Conservation (phyloP, 2,113 vertebrate species). For the Laterallus jamaicensis region DNA sequence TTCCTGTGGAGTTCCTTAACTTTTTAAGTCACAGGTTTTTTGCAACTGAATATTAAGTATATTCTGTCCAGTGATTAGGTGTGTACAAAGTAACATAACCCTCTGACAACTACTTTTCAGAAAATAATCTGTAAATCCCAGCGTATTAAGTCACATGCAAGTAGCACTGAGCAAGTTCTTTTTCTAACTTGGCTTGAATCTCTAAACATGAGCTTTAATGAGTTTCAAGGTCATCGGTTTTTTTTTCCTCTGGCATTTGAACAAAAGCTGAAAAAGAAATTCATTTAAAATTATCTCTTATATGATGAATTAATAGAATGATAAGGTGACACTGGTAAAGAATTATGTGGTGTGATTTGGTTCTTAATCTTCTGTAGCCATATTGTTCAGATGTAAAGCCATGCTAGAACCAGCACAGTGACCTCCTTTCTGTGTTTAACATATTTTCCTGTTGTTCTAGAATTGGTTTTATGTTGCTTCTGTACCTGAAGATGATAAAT, state of each 20-base stretch:
- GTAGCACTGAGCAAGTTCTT: not conserved
- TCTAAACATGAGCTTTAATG: not conserved
- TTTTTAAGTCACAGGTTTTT: not conserved
- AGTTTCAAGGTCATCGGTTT: constrained; percentile 39
- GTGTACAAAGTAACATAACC: not conserved
- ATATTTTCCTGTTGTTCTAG: not conserved
- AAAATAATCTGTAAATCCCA: not conserved
- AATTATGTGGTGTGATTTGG: constrained; percentile 6
- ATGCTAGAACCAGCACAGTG: not conserved
- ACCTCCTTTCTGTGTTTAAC: constrained; percentile 2
- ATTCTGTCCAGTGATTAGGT: not conserved
- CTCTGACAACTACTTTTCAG: not conserved
- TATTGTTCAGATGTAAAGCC: constrained; percentile 4
- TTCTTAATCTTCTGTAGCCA: constrained; percentile 43
- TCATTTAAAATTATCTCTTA: constrained; percentile 25
- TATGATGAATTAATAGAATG: constrained; percentile 13
- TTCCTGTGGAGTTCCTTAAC: not conserved
- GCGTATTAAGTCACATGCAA: not conserved
- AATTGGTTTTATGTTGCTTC: not conserved
- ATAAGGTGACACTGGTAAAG: constrained; percentile 33
- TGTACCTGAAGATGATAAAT: not conserved
- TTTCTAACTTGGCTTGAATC: not conserved
- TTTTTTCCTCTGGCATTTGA: constrained; percentile 25
- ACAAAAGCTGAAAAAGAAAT: constrained; percentile 38
- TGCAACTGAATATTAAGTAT: not conserved